A percentile compares a stretch with the other conserved stretches of the same genome.
Evolutionary conservation across 1,140 invertebrate species (phyloP).

Genomic region (Brevipalpus yothersi): DNA sequence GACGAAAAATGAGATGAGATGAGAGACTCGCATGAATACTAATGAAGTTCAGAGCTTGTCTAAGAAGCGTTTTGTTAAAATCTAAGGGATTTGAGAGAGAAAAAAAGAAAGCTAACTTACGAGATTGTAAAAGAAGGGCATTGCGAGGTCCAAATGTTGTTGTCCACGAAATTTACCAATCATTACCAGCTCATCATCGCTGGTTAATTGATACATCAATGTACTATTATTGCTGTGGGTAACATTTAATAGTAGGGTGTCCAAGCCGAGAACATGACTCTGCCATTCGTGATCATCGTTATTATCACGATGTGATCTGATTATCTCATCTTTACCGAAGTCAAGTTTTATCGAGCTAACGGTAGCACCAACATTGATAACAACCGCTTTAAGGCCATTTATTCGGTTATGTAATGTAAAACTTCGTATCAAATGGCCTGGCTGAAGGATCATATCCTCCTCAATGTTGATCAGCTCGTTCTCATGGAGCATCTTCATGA

Average conservation of each 20-base stretch:
- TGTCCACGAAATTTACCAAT: slow-evolving; percentile 1
- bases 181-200: slow-evolving; percentile 2
- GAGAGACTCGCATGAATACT: neutral
- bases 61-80: neutral
- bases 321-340: slow-evolving; percentile 4
- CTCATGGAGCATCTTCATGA: slow-evolving; percentile 6
- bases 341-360: slow-evolving; percentile 1
- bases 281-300: neutral
- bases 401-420: slow-evolving; percentile 7
- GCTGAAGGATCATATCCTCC: slow-evolving; percentile 6
- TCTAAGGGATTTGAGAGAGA: neutral
- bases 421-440: neutral
- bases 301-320: neutral
- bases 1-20: neutral
- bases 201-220: slow-evolving; percentile 4
- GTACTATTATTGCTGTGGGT: neutral
- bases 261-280: slow-evolving; percentile 4
- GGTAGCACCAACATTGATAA: neutral
- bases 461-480: slow-evolving; percentile 8
- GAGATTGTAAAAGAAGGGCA: slow-evolving; percentile 4
- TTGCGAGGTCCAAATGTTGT: neutral
- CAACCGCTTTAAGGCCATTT: neutral
- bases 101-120: neutral
- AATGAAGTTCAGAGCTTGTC: neutral
- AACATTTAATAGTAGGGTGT: neutral